Percentiles rank a stretch among this genome's conserved stretches.
phyloP scores from a whole-genome alignment of 2,113 vertebrate species.

The Sialia sialis region DNA sequence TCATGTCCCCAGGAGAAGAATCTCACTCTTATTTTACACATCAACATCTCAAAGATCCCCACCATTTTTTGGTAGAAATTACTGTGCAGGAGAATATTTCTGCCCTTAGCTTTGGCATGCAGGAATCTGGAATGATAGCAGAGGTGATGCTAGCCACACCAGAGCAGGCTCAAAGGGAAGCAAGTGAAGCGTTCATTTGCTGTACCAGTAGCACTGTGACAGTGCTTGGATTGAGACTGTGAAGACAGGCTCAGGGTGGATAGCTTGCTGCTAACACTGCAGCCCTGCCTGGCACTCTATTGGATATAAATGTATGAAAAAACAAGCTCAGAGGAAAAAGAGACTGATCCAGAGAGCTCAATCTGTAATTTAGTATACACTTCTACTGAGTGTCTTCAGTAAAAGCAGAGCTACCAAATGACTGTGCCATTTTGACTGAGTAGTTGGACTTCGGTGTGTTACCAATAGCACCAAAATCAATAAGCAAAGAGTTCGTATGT shows the following conservation, averaged over 20 bases:
- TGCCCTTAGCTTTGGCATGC: not conserved
- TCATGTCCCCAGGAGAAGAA: not conserved
- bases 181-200: not conserved
- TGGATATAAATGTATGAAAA: not conserved
- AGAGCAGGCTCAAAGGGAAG: not conserved
- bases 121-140: not conserved
- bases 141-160: not conserved
- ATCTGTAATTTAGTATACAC: not conserved
- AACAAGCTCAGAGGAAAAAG: not conserved
- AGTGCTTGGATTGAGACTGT: not conserved
- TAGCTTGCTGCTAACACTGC: not conserved
- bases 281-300: not conserved
- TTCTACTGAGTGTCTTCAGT: not conserved
- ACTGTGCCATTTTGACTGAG: not conserved
- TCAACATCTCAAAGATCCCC: not conserved
- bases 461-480: not conserved
- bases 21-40: not conserved
- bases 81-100: not conserved
- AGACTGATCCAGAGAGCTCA: not conserved
- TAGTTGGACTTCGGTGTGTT: not conserved
- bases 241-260: not conserved
- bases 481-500: not conserved
- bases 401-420: not conserved
- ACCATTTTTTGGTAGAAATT: not conserved
- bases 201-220: not conserved